These are phyloP conservation scores for Loripinus fragilis DNA, from an alignment of 2,888 invertebrate genomes.

Conservation along the genomic window DNA sequence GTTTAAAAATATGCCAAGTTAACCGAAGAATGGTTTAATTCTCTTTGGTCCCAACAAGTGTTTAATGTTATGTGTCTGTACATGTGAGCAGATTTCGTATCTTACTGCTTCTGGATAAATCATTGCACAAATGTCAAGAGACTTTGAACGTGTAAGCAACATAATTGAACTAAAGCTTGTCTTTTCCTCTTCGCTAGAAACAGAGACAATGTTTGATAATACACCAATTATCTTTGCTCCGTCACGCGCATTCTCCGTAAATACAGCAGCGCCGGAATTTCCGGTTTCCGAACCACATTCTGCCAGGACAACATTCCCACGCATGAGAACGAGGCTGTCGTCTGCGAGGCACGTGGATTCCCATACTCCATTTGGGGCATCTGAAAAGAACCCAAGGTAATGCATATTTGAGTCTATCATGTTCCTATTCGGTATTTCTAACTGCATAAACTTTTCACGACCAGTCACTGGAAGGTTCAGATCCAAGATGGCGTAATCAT, in stretches of 20 bases:
- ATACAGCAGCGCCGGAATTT: conserved; percentile 77
- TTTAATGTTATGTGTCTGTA: conserved; percentile 38
- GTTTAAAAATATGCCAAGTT: too few relatives aligned
- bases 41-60: conserved; percentile 43
- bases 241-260: conserved; percentile 66
- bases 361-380: conserved; percentile 59
- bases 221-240: conserved; percentile 75
- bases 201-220: conserved; percentile 71
- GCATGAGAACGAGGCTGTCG: conserved; percentile 61
- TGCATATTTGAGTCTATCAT: conserved; percentile 69
- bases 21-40: conserved; percentile 69
- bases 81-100: conserved; percentile 67
- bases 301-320: conserved; percentile 72
- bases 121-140: conserved; percentile 76
- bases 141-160: conserved; percentile 73
- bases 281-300: conserved; percentile 75
- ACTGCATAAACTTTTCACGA: conserved; percentile 70
- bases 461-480: conserved; percentile 73
- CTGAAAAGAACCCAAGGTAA: conserved; percentile 71
- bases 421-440: conserved; percentile 65
- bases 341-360: conserved; percentile 69
- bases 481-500: conserved; percentile 76
- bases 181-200: conserved; percentile 23
- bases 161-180: conserved; percentile 70
- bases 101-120: conserved; percentile 66